phyloP scores from a whole-genome alignment of 2,888 invertebrate species.

The Poecilobothrus nobilitatus region DNA sequence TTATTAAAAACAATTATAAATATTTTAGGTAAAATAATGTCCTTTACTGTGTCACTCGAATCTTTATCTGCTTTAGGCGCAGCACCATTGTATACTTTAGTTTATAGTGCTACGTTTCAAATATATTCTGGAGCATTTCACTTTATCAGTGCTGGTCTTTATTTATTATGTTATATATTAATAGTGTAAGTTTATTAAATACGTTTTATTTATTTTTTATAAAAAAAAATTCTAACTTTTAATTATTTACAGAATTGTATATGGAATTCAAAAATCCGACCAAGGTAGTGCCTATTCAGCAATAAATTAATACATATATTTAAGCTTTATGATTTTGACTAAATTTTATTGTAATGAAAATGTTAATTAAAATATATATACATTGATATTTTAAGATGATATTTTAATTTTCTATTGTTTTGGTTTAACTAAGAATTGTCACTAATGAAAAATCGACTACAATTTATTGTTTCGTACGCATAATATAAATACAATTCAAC shows the following conservation, averaged over 20 bases:
- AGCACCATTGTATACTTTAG: conserved; percentile 53
- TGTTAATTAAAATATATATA: too few species aligned
- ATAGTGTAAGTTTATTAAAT: conserved; percentile 30
- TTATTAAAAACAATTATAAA: too few species aligned
- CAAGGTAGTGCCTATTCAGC: neutral
- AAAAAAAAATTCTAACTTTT: neutral
- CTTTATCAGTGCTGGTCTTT: conserved; percentile 48
- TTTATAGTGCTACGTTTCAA: conserved; percentile 53
- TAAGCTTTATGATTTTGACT: too few species aligned
- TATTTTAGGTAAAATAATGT: conserved; percentile 57
- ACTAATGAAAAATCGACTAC: too few species aligned
- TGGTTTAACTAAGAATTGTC: too few species aligned
- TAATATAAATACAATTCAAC: too few species aligned
- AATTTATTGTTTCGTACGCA: too few species aligned
- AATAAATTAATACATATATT: neutral
- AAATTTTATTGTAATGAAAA: too few species aligned
- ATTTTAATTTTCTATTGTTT: too few species aligned
- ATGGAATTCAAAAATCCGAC: conserved; percentile 36
- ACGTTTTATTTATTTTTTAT: too few species aligned
- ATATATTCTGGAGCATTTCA: conserved; percentile 53
- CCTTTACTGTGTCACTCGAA: conserved; percentile 58
- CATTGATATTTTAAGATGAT: too few species aligned
- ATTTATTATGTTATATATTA: conserved; percentile 33
- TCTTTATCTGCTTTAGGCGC: conserved; percentile 54
- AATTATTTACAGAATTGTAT: conserved; percentile 32